Conservation (phyloP, 2,888 invertebrate genomes). For the Caenorhabditis plicata region DNA sequence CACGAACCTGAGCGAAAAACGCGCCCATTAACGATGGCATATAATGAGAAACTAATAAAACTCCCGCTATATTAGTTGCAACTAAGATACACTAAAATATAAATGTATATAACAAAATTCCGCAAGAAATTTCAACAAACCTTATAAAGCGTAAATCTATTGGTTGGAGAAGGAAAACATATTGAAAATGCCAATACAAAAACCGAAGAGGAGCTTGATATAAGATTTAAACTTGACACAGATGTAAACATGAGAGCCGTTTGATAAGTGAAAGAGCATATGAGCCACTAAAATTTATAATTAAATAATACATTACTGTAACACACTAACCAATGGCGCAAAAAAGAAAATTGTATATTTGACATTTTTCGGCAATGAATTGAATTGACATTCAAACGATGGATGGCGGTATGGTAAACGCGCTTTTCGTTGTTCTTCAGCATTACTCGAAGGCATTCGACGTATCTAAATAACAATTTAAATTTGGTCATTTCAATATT, state of each 20-base stretch:
- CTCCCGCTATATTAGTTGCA: conserved; percentile 55
- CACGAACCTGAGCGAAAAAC: conserved; percentile 49
- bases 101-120: not conserved
- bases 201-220: conserved; percentile 85
- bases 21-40: conserved; percentile 51
- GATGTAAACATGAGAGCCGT: conserved; percentile 81
- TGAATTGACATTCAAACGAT: conserved; percentile 23
- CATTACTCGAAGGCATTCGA: conserved; percentile 68
- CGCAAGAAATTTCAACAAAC: conserved; percentile 10
- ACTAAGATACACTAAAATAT: conserved; percentile 51
- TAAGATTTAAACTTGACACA: conserved; percentile 82
- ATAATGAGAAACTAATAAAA: conserved; percentile 54
- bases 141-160: conserved; percentile 77
- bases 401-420: conserved; percentile 79
- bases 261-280: conserved; percentile 89
- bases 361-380: conserved; percentile 32
- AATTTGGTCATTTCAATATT: not conserved
- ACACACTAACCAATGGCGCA: conserved; percentile 55
- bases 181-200: conserved; percentile 83
- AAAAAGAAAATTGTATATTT: conserved; percentile 54
- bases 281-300: conserved; percentile 81
- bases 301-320: not conserved
- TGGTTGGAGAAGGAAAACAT: conserved; percentile 72
- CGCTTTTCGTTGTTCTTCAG: conserved; percentile 87
- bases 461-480: conserved; percentile 66